phyloP scores from a whole-genome alignment of 2,797 vertebrate species.

The Rallus crepitans region DNA sequence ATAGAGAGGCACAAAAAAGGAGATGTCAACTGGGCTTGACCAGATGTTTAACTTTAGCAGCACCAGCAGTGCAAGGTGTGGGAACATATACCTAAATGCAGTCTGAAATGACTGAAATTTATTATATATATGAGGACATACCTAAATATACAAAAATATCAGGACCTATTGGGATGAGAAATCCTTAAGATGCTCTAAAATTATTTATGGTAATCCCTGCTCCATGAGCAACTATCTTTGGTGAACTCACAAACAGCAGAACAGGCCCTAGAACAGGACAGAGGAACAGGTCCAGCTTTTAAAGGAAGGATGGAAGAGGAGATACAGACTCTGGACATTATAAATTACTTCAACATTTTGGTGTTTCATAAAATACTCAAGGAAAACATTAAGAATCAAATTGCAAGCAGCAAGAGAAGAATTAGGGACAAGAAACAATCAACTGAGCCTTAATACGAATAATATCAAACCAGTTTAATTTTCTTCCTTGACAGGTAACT shows the following conservation, averaged over 20 bases:
- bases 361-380: conserved; percentile 23
- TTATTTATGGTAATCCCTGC: not conserved
- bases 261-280: not conserved
- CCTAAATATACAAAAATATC: not conserved
- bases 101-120: not conserved
- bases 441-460: conserved; percentile 45
- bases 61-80: not conserved
- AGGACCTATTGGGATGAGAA: not conserved
- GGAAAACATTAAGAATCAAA: conserved; percentile 42
- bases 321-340: not conserved
- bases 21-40: not conserved
- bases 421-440: conserved; percentile 49
- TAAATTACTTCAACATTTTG: not conserved
- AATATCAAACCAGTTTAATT: conserved; percentile 53
- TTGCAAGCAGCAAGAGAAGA: conserved; percentile 36
- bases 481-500: conserved; percentile 58
- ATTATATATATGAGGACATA: not conserved
- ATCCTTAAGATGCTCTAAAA: not conserved
- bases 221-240: not conserved
- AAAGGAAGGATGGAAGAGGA: not conserved
- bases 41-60: not conserved
- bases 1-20: not conserved
- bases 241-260: not conserved
- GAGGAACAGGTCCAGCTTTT: not conserved
- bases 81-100: not conserved